A percentile compares a stretch with the other conserved stretches of the same genome.
Conservation (phyloP, 2,888 invertebrate genomes). For the Torymus texanus region DNA sequence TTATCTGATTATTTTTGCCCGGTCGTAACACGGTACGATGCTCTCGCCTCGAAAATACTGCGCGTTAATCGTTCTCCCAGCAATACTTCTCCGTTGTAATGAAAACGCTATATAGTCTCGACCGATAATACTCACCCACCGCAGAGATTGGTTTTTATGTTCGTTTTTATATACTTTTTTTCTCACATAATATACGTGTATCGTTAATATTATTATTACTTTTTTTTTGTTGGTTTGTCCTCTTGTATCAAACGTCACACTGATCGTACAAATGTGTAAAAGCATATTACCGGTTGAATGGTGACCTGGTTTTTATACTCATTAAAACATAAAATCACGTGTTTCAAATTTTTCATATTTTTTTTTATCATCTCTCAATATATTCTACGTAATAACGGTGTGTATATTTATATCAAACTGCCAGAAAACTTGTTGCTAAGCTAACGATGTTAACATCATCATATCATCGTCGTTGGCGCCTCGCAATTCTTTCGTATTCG, state of each 20-base stretch:
- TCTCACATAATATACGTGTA: constrained; percentile 40
- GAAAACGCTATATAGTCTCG: neutral
- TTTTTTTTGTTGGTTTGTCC: constrained; percentile 34
- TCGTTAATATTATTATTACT: constrained; percentile 29
- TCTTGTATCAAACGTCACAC: constrained; percentile 51
- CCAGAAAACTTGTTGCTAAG: constrained; percentile 42
- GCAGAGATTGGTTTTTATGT: constrained; percentile 32
- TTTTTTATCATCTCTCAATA: constrained; percentile 42
- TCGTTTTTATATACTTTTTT: constrained; percentile 14
- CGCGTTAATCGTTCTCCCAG: neutral
- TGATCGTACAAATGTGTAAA: constrained; percentile 57
- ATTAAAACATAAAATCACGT: constrained; percentile 48
- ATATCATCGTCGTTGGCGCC: constrained; percentile 38
- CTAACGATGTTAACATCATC: constrained; percentile 25
- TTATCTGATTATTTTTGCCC: constrained; percentile 34
- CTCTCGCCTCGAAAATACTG: constrained; percentile 33
- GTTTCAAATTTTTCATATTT: constrained; percentile 51
- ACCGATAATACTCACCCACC: constrained; percentile 28
- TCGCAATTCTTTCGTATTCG: constrained; percentile 20
- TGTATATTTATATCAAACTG: constrained; percentile 53
- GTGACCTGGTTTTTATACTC: constrained; percentile 35
- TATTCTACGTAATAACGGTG: constrained; percentile 43
- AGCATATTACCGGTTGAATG: constrained; percentile 51
- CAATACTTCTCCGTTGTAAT: constrained; percentile 1
- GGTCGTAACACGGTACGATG: constrained; percentile 54